phyloP scores from a whole-genome alignment of 35 echinoderm and acorn worm genomes.

The Strongylocentrotus purpuratus region DNA sequence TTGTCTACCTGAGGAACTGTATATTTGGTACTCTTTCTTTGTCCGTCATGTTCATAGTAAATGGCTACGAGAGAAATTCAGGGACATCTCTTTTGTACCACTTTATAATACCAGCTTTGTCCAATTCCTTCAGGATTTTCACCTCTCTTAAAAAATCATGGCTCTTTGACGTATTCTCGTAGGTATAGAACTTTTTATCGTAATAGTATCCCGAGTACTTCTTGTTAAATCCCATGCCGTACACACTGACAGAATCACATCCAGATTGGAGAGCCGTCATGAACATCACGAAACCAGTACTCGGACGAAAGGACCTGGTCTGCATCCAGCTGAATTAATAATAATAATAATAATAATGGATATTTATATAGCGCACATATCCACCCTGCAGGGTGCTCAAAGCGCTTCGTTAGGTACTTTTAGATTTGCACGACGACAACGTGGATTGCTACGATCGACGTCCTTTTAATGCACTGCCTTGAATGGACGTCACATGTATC shows the following conservation, averaged over 20 bases:
- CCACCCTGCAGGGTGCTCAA: no score
- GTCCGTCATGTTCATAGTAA: no score
- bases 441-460: no score
- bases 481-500: no score
- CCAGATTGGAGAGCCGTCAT: conserved; percentile 84
- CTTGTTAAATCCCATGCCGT: conserved; percentile 88
- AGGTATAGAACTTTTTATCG: conserved; percentile 65
- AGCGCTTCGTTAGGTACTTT: no score
- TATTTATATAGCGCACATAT: no score
- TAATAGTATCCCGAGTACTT: conserved; percentile 89
- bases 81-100: conserved; percentile 91
- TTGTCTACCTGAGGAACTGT: no score
- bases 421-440: no score
- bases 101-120: conserved; percentile 63
- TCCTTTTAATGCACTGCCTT: no score
- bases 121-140: conserved; percentile 57
- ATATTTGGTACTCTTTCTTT: no score
- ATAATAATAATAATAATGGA: no score
- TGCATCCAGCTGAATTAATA: conserved; percentile 72
- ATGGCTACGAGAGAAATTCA: conserved; percentile 46
- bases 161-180: conserved; percentile 58
- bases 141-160: conserved; percentile 86
- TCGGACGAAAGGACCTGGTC: conserved; percentile 82
- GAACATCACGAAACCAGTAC: conserved; percentile 86
- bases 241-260: conserved; percentile 77